Evolutionary conservation across 2,797 vertebrate genomes (phyloP).

Genomic region (Mycteria americana): DNA sequence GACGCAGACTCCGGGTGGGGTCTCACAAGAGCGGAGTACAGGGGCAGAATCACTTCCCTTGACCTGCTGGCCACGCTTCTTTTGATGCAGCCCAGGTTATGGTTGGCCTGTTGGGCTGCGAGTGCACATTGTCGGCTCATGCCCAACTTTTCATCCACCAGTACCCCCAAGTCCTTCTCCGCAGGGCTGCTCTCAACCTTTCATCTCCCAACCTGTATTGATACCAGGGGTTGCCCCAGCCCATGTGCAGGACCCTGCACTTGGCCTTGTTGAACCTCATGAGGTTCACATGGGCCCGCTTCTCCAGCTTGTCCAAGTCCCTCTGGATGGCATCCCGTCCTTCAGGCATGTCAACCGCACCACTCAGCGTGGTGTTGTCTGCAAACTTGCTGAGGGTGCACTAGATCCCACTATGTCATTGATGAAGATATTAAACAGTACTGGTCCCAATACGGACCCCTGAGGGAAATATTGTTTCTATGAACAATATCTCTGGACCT

Average conservation of each 20-base stretch:
- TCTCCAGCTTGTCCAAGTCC: background rate
- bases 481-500: background rate
- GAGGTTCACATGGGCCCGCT: too few relatives aligned
- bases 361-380: background rate
- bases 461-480: background rate
- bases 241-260: background rate
- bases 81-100: background rate
- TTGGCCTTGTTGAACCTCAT: background rate
- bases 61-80: background rate
- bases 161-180: background rate
- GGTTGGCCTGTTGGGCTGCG: background rate
- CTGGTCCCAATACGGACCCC: too few relatives aligned
- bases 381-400: background rate
- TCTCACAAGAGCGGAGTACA: background rate
- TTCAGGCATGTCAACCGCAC: fast-evolving
- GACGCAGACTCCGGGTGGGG: background rate
- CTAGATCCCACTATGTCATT: background rate
- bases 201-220: background rate
- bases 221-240: background rate
- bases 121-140: background rate
- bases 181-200: background rate
- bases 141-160: too few relatives aligned
- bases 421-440: background rate
- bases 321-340: background rate
- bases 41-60: background rate